A percentile compares a stretch with the other conserved stretches of the same genome.
Evolutionary conservation across 1,140 invertebrate species (phyloP).

Genomic region (Plutomurus gul): DNA sequence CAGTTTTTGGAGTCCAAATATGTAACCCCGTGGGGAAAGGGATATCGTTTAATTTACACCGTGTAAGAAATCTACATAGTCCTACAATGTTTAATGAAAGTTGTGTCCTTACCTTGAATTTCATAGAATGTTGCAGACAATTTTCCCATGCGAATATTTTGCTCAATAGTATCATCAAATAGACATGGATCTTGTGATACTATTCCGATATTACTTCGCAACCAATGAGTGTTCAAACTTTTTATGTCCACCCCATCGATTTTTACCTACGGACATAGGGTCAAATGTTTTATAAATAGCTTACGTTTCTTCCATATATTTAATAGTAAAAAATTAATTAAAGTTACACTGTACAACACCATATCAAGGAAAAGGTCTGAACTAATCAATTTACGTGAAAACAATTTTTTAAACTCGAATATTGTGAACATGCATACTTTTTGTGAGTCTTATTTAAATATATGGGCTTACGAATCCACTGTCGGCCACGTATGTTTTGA

Average conservation of each 20-base stretch:
- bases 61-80: too few relatives aligned
- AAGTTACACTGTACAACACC: too few relatives aligned
- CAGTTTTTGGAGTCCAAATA: too few relatives aligned
- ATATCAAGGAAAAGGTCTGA: too few relatives aligned
- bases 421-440: background rate
- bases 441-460: background rate
- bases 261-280: too few relatives aligned
- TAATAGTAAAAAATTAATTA: too few relatives aligned
- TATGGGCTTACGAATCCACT: conserved; percentile 61
- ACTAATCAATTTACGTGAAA: too few relatives aligned
- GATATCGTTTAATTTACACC: too few relatives aligned
- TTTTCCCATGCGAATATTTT: conserved; percentile 58
- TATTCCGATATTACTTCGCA: conserved; percentile 74
- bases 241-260: background rate
- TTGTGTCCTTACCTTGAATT: conserved; percentile 68
- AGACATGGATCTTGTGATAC: conserved; percentile 70
- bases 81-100: too few relatives aligned
- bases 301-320: too few relatives aligned
- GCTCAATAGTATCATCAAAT: conserved; percentile 57
- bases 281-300: too few relatives aligned
- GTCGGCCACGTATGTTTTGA: conserved; percentile 79
- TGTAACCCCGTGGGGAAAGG: too few relatives aligned
- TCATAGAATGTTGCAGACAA: conserved; percentile 59
- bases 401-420: background rate
- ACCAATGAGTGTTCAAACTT: conserved; percentile 69